A percentile compares a stretch with the other conserved stretches of the same genome.
Conservation (phyloP, 2,888 invertebrate species). For the Hirtodrosophila trivittata region DNA sequence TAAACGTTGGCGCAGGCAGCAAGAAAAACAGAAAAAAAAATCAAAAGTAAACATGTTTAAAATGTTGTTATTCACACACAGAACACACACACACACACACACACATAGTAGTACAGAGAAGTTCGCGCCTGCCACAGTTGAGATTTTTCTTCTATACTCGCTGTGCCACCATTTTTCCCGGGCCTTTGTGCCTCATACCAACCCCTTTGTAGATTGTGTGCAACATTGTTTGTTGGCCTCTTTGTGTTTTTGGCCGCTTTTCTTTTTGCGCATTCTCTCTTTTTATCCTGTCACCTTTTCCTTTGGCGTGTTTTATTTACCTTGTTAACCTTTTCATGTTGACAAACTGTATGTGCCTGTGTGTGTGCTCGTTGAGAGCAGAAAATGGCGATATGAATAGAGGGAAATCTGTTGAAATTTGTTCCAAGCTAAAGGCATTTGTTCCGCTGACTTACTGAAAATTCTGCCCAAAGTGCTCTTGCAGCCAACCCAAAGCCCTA, state of each 20-base stretch:
- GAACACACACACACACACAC: slow-evolving; percentile 16
- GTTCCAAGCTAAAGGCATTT: slow-evolving; percentile 50
- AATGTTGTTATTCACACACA: slow-evolving; percentile 76
- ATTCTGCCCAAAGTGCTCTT: background rate
- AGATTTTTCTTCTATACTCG: slow-evolving; percentile 35
- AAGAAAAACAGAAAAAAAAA: slow-evolving; percentile 34
- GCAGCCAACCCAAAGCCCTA: background rate
- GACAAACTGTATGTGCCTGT: slow-evolving; percentile 58
- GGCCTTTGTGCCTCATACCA: slow-evolving; percentile 10
- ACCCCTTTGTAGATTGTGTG: slow-evolving; percentile 33
- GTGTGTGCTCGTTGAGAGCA: slow-evolving; percentile 10
- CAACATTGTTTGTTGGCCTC: slow-evolving; percentile 40
- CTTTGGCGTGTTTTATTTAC: slow-evolving; percentile 64
- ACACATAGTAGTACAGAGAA: slow-evolving; percentile 8
- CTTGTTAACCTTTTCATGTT: slow-evolving; percentile 75
- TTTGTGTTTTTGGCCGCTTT: slow-evolving; percentile 52
- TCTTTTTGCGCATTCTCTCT: slow-evolving; percentile 43
- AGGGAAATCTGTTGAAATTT: slow-evolving; percentile 68
- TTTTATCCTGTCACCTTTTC: slow-evolving; percentile 51
- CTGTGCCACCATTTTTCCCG: slow-evolving; percentile 8
- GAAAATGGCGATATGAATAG: slow-evolving; percentile 49
- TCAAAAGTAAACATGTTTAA: slow-evolving; percentile 77
- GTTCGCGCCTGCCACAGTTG: slow-evolving; percentile 21
- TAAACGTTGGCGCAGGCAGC: slow-evolving; percentile 56
- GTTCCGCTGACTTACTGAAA: slow-evolving; percentile 39